These are phyloP conservation scores for Pogonocichla stellata DNA, from an alignment of 2,113 vertebrate genomes.

Conservation along the genomic window DNA sequence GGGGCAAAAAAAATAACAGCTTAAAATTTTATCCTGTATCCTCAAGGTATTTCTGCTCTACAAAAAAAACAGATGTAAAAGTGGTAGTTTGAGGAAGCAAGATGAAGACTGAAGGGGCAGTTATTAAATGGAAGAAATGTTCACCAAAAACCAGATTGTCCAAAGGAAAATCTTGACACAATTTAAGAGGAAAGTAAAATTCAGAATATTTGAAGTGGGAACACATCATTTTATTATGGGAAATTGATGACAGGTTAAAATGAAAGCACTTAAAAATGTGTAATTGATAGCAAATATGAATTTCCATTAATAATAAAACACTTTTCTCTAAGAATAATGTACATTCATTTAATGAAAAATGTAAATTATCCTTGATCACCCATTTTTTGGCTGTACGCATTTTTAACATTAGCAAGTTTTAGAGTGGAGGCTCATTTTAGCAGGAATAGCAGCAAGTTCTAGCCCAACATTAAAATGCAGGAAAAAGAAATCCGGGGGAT, in stretches of 20 bases:
- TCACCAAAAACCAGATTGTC: neutral
- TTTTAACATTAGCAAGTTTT: neutral
- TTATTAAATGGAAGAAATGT: neutral
- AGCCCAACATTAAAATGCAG: conserved; percentile 44
- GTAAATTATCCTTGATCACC: conserved; percentile 27
- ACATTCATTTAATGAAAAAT: conserved; percentile 32
- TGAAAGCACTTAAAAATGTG: conserved; percentile 1
- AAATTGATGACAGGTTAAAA: conserved; percentile 34
- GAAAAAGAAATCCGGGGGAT: conserved; percentile 38
- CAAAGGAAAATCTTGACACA: conserved; percentile 1
- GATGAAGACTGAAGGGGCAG: neutral
- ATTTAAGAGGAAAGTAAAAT: conserved; percentile 35
- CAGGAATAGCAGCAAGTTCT: neutral
- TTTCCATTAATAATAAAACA: conserved; percentile 32
- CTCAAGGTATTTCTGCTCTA: neutral
- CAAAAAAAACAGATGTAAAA: neutral
- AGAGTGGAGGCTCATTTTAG: neutral
- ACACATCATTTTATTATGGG: neutral
- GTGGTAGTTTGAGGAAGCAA: neutral
- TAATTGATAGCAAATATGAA: conserved; percentile 25
- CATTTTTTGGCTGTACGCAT: neutral
- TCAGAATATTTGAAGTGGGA: neutral
- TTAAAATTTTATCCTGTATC: conserved; percentile 26
- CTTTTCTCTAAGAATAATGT: neutral
- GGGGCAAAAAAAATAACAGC: neutral